Percentiles rank a stretch among this genome's conserved stretches.
phyloP scores from a whole-genome alignment of 2,888 invertebrate species.

The Campoplex capitator region DNA sequence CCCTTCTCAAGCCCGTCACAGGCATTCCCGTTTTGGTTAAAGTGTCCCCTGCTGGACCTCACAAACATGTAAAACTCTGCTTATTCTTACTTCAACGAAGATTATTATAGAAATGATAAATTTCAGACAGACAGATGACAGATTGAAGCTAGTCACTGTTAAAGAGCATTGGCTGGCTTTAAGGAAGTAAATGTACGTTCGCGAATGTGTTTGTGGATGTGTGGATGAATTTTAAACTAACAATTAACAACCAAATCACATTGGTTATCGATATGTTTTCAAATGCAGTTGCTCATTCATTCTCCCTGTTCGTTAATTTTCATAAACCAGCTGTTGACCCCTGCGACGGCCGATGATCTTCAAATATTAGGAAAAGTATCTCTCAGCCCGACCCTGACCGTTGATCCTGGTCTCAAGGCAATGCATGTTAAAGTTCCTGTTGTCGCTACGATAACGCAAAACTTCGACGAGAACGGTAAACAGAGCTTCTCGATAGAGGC shows the following conservation, averaged over 20 bases:
- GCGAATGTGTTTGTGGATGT: too few species aligned
- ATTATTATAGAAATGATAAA: background rate
- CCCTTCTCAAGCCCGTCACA: constrained; percentile 88
- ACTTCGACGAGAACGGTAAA: constrained; percentile 85
- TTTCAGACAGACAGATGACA: too few species aligned
- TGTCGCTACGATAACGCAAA: constrained; percentile 87
- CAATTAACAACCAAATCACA: too few species aligned
- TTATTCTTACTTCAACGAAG: constrained; percentile 16
- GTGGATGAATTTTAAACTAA: too few species aligned
- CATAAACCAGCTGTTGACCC: constrained; percentile 87
- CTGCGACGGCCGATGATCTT: constrained; percentile 90
- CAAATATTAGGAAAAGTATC: constrained; percentile 88
- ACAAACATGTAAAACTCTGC: constrained; percentile 83
- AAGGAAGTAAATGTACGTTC: too few species aligned
- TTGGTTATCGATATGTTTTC: background rate
- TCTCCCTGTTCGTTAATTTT: background rate
- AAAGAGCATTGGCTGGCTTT: background rate
- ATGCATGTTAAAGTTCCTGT: constrained; percentile 88
- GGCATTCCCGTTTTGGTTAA: constrained; percentile 90
- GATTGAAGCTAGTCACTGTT: background rate
- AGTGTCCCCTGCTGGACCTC: constrained; percentile 83
- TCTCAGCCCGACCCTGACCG: constrained; percentile 75
- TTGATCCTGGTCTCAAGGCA: constrained; percentile 82
- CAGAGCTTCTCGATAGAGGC: constrained; percentile 86
- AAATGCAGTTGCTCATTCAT: too few species aligned